Percentiles rank a stretch among this genome's conserved stretches.
Evolutionary conservation across 2,888 invertebrate species (phyloP).

Genomic region (Drosophila cyrtoloma): DNA sequence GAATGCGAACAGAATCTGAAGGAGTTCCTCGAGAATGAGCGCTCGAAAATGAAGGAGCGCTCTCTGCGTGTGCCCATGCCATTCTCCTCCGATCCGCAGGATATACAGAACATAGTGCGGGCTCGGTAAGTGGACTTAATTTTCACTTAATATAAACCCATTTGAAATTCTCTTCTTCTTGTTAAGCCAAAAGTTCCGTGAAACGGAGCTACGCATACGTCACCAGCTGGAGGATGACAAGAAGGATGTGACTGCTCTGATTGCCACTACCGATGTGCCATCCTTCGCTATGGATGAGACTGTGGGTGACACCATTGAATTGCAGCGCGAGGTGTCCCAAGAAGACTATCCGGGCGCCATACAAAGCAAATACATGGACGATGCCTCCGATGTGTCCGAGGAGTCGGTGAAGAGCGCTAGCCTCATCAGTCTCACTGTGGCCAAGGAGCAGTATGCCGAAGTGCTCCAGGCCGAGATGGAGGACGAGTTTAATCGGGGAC

Average conservation of each 20-base stretch:
- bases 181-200: conserved; percentile 82
- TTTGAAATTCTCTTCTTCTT: neutral
- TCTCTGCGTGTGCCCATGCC: conserved; percentile 72
- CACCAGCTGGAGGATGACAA: conserved; percentile 71
- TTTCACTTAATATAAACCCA: neutral
- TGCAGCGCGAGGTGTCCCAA: conserved; percentile 41
- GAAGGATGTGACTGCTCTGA: conserved; percentile 42
- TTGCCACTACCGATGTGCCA: conserved; percentile 25
- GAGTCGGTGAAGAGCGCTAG: conserved; percentile 65
- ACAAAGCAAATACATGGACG: conserved; percentile 66
- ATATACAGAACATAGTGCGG: conserved; percentile 81
- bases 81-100: conserved; percentile 81
- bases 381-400: conserved; percentile 77
- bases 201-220: conserved; percentile 80
- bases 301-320: conserved; percentile 36
- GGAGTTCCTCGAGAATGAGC: conserved; percentile 82
- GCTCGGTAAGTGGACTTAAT: conserved; percentile 79
- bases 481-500: conserved; percentile 84
- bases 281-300: conserved; percentile 48
- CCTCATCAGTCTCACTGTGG: conserved; percentile 74
- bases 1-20: conserved; percentile 83
- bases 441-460: conserved; percentile 74
- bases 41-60: conserved; percentile 82
- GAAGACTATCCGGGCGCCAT: conserved; percentile 52
- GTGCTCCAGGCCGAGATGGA: conserved; percentile 79